Base-by-base conservation (phyloP, 2,797 vertebrate species). In the Acrossocheilus fasciatus region DNA sequence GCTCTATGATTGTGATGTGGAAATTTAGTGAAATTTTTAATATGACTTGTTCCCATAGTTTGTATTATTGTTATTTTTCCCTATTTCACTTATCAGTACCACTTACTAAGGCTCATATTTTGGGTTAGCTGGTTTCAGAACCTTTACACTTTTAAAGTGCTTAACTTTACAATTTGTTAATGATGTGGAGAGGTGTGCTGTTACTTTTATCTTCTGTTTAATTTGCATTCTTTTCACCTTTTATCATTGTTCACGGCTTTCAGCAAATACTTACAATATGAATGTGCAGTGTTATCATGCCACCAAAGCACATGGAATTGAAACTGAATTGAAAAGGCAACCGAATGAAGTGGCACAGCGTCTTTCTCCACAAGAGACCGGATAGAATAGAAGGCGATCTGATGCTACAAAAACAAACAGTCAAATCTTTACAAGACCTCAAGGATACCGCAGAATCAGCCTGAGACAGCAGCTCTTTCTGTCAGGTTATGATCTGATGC, bases 401-500 rank as follows among this genome's bases (percentile, higher is more conserved):
- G 45, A 15, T 2, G n/a, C 36, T 45, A 45, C 12, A 62, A 9
- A 45, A n/a, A 23, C 59, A 50, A 47, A 75, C 8, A 62, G 41
- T 36, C 36, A 14, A 41, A 8, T 59, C 36, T 78, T 78, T 43
- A 45, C 36, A 30, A 26, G 15, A 39, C 15, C 52, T 72, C 4
- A 57, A 45, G 70, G 39, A 83, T 43, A 9, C 17, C 2, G 54
- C 23, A 17, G 59, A 68, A 26, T 68, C 20, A 64, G 69, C 23
- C 69, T 57, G 81, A 82, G 39, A 59, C 52, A 30, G 82, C 45
- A 82, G 66, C 34, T 82, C 66, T 73, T 73, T 81, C 64, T 54
- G 47, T 74, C 4, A 64, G 77, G 77, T 79, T 45, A 34, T 80
- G 78, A 66, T 66, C 57, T 18, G 59, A 34, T 66, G 39, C 41